Conservation (phyloP, 2,888 invertebrate species). For the Latrodectus elegans region DNA sequence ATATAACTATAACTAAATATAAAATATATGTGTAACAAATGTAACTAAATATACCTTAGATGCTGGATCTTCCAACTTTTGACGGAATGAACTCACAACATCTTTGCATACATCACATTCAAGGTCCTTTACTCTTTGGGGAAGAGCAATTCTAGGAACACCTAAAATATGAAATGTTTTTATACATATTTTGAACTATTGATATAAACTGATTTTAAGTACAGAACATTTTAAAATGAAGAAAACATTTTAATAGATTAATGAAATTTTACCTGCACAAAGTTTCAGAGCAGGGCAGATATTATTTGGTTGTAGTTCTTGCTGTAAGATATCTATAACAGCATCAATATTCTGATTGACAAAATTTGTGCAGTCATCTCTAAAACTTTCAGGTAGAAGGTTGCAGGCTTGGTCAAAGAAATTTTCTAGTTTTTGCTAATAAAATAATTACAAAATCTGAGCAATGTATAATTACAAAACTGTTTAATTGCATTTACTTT, state of each 20-base stretch:
- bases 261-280: constrained; percentile 34
- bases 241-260: neutral
- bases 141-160: neutral
- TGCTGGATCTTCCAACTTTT: constrained; percentile 47
- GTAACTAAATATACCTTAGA: constrained; percentile 27
- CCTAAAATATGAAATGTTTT: neutral
- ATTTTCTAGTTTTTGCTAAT: constrained; percentile 83
- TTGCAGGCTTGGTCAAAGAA: constrained; percentile 83
- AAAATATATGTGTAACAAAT: no score
- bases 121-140: constrained; percentile 50
- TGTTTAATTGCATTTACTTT: no score
- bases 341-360: constrained; percentile 83
- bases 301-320: constrained; percentile 81
- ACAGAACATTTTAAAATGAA: neutral
- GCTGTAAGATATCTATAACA: constrained; percentile 82
- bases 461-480: no score
- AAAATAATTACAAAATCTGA: neutral
- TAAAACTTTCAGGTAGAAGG: constrained; percentile 82
- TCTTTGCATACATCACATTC: constrained; percentile 66
- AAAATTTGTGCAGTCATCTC: constrained; percentile 82
- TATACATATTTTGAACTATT: neutral
- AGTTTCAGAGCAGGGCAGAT: constrained; percentile 46
- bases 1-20: no score
- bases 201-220: neutral
- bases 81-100: constrained; percentile 24